phyloP scores from a whole-genome alignment of 2,797 vertebrate species.

The Hippoglossus hippoglossus region DNA sequence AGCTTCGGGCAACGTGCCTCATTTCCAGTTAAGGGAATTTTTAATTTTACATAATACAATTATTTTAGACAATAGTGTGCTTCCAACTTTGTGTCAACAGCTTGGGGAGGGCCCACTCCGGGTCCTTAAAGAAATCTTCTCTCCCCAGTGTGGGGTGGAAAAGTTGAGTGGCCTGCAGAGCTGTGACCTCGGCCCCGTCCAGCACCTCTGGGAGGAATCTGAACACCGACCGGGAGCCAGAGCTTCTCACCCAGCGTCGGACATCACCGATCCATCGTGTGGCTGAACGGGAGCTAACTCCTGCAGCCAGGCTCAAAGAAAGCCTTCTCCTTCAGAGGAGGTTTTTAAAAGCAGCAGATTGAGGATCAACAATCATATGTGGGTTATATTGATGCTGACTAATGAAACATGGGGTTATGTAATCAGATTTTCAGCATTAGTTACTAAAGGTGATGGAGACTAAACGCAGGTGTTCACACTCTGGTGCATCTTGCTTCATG shows the following conservation, averaged over 20 bases:
- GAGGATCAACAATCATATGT: too few species aligned
- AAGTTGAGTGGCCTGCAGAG: not conserved
- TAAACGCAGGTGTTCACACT: too few species aligned
- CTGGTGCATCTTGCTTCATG: too few species aligned
- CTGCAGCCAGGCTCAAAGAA: not conserved
- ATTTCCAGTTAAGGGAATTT: not conserved
- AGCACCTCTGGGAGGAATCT: not conserved
- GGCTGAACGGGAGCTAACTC: not conserved
- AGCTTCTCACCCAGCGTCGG: not conserved
- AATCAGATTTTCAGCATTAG: too few species aligned
- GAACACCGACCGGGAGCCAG: not conserved
- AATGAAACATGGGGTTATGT: too few species aligned
- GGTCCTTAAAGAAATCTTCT: not conserved
- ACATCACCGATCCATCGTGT: not conserved
- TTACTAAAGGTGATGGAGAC: too few species aligned
- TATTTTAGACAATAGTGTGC: slow-evolving; percentile 5
- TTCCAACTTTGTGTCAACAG: slow-evolving; percentile 1
- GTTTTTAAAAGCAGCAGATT: too few species aligned
- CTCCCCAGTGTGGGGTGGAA: not conserved
- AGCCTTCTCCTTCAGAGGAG: too few species aligned
- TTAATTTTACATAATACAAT: not conserved
- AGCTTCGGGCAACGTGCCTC: not conserved
- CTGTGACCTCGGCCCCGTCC: not conserved
- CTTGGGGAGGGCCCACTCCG: not conserved
- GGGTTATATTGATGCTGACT: too few species aligned